Conservation (phyloP, 2,888 invertebrate species). For the Aphidoletes aphidimyza region DNA sequence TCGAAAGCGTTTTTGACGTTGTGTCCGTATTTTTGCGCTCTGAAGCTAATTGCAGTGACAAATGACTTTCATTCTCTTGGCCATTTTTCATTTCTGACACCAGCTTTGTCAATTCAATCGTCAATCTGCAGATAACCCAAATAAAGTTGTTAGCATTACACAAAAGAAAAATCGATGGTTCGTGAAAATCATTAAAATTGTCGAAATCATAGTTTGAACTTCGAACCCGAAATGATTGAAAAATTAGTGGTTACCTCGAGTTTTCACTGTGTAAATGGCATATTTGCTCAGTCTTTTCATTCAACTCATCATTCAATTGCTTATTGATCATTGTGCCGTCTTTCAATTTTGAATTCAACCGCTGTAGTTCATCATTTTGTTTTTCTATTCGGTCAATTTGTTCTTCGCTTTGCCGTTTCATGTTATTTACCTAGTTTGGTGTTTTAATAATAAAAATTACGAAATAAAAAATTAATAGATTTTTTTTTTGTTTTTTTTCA, state of each 20-base stretch:
- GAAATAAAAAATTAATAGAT: neutral
- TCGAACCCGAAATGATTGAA: too few relatives aligned
- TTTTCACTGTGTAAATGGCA: constrained; percentile 13
- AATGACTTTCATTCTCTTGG: neutral
- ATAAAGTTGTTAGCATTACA: too few relatives aligned
- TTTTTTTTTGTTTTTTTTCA: neutral
- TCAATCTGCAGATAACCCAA: neutral
- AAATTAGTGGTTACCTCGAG: neutral
- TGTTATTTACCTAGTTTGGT: neutral
- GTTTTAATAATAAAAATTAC: neutral
- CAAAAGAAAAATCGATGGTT: too few relatives aligned
- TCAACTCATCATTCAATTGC: constrained; percentile 19
- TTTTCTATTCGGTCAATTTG: neutral
- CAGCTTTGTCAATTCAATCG: neutral
- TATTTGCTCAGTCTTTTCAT: constrained; percentile 44
- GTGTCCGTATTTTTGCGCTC: neutral
- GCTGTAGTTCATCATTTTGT: neutral
- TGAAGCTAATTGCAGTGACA: neutral
- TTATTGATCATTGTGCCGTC: neutral
- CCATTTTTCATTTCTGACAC: constrained; percentile 5
- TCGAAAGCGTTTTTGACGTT: neutral
- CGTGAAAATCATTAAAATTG: too few relatives aligned
- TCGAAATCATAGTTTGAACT: neutral
- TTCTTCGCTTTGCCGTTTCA: neutral
- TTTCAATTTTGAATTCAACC: constrained; percentile 1